phyloP scores from a whole-genome alignment of 2,888 invertebrate genomes.

The Epistrophella euchroma region DNA sequence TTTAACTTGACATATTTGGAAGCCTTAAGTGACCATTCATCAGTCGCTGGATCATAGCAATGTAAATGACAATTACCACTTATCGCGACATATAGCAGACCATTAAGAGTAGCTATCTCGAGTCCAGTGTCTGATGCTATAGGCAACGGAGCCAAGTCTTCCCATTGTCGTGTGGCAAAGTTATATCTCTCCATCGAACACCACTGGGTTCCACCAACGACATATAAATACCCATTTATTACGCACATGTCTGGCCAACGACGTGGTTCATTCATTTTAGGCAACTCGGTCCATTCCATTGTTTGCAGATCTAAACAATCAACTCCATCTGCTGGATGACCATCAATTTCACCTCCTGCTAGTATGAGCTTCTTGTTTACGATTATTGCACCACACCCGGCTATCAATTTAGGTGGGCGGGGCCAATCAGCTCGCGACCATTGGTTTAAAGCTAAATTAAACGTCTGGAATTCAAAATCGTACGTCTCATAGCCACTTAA shows the following conservation, averaged over 20 bases:
- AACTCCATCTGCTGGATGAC: constrained; percentile 13
- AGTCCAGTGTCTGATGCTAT: constrained; percentile 15
- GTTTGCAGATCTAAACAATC: constrained; percentile 46
- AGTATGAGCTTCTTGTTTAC: constrained; percentile 36
- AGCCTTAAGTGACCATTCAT: constrained; percentile 35
- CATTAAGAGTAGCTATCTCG: constrained; percentile 23
- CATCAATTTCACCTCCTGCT: constrained; percentile 31
- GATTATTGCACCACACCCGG: constrained; percentile 10
- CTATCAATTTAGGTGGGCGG: constrained; percentile 10
- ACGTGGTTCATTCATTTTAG: constrained; percentile 42
- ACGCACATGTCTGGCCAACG: constrained; percentile 28
- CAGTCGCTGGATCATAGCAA: constrained; percentile 30
- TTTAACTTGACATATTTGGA: constrained; percentile 21
- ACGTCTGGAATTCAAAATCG: constrained; percentile 24
- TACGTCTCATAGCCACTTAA: constrained; percentile 22
- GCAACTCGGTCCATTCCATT: constrained; percentile 44
- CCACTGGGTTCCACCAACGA: constrained; percentile 36
- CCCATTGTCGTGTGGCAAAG: constrained; percentile 30
- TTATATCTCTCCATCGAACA: constrained; percentile 42
- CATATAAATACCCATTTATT: constrained; percentile 36
- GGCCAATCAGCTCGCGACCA: constrained; percentile 30
- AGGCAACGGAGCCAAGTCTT: not conserved
- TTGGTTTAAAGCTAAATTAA: constrained; percentile 10
- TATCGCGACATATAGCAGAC: constrained; percentile 14
- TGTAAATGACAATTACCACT: constrained; percentile 23